Evolutionary conservation across 2,888 invertebrate genomes (phyloP).

Genomic region (Halictus quadricinctus): DNA sequence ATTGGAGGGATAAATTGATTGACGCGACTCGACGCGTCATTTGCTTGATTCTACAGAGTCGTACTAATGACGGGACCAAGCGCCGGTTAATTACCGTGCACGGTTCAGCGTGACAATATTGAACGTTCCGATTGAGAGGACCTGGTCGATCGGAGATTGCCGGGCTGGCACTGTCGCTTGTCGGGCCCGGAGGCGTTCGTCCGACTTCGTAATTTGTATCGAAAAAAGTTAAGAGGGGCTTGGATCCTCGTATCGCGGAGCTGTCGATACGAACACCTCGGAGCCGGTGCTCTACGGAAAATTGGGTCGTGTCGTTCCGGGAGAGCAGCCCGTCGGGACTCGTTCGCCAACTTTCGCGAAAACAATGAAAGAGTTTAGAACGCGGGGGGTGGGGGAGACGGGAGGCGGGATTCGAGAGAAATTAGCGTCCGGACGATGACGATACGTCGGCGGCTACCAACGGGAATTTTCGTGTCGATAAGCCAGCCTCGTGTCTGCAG

Average conservation of each 20-base stretch:
- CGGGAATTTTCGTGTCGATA: slow-evolving; percentile 30
- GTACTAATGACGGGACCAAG: slow-evolving; percentile 7
- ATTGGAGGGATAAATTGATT: background rate
- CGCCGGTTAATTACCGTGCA: slow-evolving; percentile 23
- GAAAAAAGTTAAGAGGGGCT: slow-evolving; percentile 6
- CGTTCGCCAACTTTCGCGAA: slow-evolving; percentile 45
- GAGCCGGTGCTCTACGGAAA: slow-evolving; percentile 31
- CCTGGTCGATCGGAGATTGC: background rate
- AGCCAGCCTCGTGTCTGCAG: background rate
- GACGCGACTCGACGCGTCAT: background rate
- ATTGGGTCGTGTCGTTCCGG: slow-evolving; percentile 46
- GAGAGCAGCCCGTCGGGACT: slow-evolving; percentile 40
- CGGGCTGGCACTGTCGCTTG: background rate
- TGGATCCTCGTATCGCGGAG: slow-evolving; percentile 14
- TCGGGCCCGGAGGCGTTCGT: background rate
- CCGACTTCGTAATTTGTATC: slow-evolving; percentile 19
- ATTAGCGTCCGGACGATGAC: slow-evolving; percentile 34
- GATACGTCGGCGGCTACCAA: slow-evolving; percentile 6
- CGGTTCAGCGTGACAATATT: slow-evolving; percentile 26
- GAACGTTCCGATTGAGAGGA: slow-evolving; percentile 15
- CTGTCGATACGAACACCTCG: slow-evolving; percentile 47
- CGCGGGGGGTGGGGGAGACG: background rate
- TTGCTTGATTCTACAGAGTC: slow-evolving; percentile 3
- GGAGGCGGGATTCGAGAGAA: slow-evolving; percentile 18
- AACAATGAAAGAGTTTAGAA: slow-evolving; percentile 52